These are phyloP conservation scores for Erythrocercus mccallii DNA, from an alignment of 2,113 vertebrate species.

Conservation along the genomic window DNA sequence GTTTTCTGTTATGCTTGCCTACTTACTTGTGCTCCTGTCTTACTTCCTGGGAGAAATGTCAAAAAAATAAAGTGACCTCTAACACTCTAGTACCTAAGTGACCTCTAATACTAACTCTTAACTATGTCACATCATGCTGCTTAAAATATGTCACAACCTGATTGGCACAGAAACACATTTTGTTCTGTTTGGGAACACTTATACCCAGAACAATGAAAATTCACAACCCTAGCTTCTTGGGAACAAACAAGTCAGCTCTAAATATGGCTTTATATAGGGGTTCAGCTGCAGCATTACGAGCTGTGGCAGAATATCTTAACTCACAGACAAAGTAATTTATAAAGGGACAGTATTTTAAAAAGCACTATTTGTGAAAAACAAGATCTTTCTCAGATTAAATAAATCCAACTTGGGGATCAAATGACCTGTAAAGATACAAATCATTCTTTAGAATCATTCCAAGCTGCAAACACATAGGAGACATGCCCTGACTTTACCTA, in stretches of 20 bases:
- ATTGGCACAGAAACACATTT: background rate
- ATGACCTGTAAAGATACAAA: background rate
- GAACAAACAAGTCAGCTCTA: background rate
- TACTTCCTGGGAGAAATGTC: background rate
- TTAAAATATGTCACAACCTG: constrained; percentile 13
- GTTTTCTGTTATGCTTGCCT: background rate
- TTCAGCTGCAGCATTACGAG: background rate
- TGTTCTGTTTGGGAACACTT: background rate
- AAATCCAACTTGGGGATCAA: background rate
- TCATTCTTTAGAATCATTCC: background rate
- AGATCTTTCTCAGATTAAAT: background rate
- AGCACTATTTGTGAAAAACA: background rate
- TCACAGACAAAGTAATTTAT: background rate
- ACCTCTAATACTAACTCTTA: constrained; percentile 4
- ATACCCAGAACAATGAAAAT: background rate
- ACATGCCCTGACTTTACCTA: background rate
- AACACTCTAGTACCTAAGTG: background rate
- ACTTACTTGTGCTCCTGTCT: background rate
- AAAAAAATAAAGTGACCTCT: constrained; percentile 9
- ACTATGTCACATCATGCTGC: background rate
- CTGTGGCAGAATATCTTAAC: background rate
- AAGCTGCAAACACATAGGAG: background rate
- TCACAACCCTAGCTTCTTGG: background rate
- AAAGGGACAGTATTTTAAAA: background rate
- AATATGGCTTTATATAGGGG: background rate